These are phyloP conservation scores for Ageneiosus marmoratus DNA, from an alignment of 2,113 vertebrate genomes.

Conservation along the genomic window DNA sequence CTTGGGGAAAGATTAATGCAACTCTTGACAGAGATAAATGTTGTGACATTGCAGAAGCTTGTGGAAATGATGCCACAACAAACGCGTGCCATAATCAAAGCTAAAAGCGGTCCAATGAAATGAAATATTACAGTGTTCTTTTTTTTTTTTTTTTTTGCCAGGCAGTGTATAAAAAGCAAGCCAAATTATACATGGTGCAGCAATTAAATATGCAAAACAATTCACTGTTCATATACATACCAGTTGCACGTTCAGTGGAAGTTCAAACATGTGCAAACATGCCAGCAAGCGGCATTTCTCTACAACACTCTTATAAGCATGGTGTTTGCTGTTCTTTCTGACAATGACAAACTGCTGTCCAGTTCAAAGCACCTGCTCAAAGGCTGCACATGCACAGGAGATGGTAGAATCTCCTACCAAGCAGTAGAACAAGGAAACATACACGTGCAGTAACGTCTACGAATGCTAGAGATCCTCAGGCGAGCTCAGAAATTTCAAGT, in stretches of 20 bases:
- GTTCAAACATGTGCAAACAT: constrained; percentile 28
- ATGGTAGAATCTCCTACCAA: constrained; percentile 29
- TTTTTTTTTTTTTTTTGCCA: too few relatives aligned
- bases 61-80: too few relatives aligned
- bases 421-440: constrained; percentile 37
- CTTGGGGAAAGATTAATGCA: too few relatives aligned
- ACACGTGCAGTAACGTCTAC: constrained; percentile 12
- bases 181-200: too few relatives aligned
- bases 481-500: constrained; percentile 10
- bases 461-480: constrained; percentile 28
- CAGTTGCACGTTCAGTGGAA: not conserved
- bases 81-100: too few relatives aligned
- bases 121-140: too few relatives aligned
- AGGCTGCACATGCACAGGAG: constrained; percentile 47
- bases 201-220: constrained; percentile 1
- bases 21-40: too few relatives aligned
- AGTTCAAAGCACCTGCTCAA: constrained; percentile 51
- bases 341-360: constrained; percentile 50
- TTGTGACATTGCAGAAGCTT: too few relatives aligned
- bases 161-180: too few relatives aligned
- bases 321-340: constrained; percentile 6
- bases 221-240: not conserved
- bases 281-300: constrained; percentile 41
- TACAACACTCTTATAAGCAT: constrained; percentile 25
- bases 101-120: too few relatives aligned